These are phyloP conservation scores for Agrotis ipsilon DNA, from an alignment of 2,888 invertebrate species.

Conservation along the genomic window DNA sequence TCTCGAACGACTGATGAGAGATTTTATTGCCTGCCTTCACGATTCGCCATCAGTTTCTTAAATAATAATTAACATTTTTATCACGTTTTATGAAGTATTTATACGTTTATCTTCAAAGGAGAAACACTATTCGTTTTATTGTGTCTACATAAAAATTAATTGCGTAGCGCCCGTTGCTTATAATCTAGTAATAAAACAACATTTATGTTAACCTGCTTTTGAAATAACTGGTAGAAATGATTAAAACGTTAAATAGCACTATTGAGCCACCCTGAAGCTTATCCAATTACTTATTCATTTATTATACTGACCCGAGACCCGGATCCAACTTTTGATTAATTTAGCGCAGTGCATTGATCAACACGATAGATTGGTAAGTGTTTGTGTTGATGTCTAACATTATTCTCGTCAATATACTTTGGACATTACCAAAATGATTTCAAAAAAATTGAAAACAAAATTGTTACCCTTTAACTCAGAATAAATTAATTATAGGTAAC, in stretches of 20 bases:
- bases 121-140: constrained; percentile 49
- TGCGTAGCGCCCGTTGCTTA: constrained; percentile 28
- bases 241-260: constrained; percentile 23
- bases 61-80: constrained; percentile 65
- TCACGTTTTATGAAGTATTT: constrained; percentile 63
- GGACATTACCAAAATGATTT: neutral
- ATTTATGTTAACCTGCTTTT: constrained; percentile 36
- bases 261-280: constrained; percentile 24
- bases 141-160: constrained; percentile 56
- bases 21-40: constrained; percentile 79
- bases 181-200: constrained; percentile 49
- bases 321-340: constrained; percentile 4
- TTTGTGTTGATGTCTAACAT: neutral
- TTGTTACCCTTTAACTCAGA: neutral
- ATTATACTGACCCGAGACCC: neutral
- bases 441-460: no score
- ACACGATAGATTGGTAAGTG: neutral
- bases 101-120: constrained; percentile 58
- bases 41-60: constrained; percentile 71
- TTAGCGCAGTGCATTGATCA: neutral
- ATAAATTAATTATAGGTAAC: no score
- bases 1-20: constrained; percentile 75
- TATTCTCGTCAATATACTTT: neutral
- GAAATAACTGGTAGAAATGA: constrained; percentile 33
- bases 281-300: neutral